Percentiles rank a stretch among this genome's conserved stretches.
These are phyloP conservation scores for Alosa alosa DNA, from an alignment of 2,113 vertebrate species.

Conservation along the genomic window DNA sequence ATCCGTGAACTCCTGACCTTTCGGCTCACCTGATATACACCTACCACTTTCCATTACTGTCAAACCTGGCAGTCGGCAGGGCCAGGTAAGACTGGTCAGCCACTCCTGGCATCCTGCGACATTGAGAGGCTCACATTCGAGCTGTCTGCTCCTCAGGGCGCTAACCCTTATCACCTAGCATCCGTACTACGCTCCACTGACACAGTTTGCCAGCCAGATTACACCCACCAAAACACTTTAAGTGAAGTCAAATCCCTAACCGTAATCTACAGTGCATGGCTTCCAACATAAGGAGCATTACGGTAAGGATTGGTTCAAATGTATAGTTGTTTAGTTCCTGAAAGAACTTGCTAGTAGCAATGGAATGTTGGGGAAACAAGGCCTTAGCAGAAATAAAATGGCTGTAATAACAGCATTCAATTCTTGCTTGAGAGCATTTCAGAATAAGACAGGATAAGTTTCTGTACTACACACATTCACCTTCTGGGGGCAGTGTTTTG, in stretches of 20 bases:
- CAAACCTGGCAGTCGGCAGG: not conserved
- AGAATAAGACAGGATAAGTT: not conserved
- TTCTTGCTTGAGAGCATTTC: not conserved
- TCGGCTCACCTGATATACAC: not conserved
- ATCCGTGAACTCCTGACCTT: not conserved
- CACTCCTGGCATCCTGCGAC: not conserved
- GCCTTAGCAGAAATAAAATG: not conserved
- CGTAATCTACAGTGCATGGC: not conserved
- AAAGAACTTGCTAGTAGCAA: no score
- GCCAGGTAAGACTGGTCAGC: not conserved
- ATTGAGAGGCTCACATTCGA: not conserved
- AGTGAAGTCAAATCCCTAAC: not conserved
- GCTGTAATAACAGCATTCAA: not conserved
- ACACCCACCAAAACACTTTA: not conserved
- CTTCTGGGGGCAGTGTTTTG: conserved; percentile 6
- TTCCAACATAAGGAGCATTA: not conserved
- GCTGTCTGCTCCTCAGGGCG: not conserved
- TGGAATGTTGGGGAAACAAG: no score
- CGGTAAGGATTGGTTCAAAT: no score
- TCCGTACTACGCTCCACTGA: not conserved
- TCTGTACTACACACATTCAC: not conserved
- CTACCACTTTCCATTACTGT: not conserved
- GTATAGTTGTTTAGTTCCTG: no score
- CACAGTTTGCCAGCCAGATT: not conserved
- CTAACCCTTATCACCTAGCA: not conserved